Conservation (phyloP, 2,888 invertebrate genomes). For the Sturmia bella region DNA sequence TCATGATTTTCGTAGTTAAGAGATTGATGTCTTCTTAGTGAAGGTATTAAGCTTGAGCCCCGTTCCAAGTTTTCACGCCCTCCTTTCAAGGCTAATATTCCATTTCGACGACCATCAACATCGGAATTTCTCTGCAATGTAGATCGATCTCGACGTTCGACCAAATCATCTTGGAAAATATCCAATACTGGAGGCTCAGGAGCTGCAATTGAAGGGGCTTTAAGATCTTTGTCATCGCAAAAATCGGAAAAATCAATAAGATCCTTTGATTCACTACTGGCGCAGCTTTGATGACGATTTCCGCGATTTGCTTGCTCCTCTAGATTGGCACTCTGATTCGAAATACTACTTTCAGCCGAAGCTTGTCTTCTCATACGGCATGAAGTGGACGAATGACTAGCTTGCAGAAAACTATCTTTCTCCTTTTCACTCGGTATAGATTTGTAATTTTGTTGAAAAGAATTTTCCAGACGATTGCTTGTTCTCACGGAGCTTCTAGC, state of each 20-base stretch:
- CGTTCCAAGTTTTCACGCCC: constrained; percentile 62
- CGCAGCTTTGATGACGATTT: constrained; percentile 52
- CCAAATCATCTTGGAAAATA: constrained; percentile 74
- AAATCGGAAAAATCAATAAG: constrained; percentile 81
- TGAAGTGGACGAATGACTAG: constrained; percentile 64
- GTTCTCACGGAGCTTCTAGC: constrained; percentile 81
- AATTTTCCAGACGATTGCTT: constrained; percentile 80
- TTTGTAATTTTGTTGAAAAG: constrained; percentile 81
- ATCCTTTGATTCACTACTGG: constrained; percentile 73
- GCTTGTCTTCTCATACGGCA: constrained; percentile 80
- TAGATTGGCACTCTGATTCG: constrained; percentile 80
- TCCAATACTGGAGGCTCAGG: constrained; percentile 36
- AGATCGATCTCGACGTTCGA: constrained; percentile 79
- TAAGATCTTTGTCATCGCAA: constrained; percentile 74
- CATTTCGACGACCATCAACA: constrained; percentile 81
- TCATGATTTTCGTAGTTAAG: constrained; percentile 81
- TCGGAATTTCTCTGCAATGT: constrained; percentile 79
- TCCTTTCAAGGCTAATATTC: constrained; percentile 77
- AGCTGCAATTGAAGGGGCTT: constrained; percentile 40
- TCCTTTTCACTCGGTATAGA: constrained; percentile 75
- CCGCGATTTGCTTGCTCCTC: constrained; percentile 74
- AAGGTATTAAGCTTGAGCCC: constrained; percentile 47
- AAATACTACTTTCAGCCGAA: constrained; percentile 82
- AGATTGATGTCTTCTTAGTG: constrained; percentile 78
- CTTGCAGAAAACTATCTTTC: constrained; percentile 77